Conservation (phyloP, 37 sponge, comb jelly and placozoan genomes). For the Beroe ovata region DNA sequence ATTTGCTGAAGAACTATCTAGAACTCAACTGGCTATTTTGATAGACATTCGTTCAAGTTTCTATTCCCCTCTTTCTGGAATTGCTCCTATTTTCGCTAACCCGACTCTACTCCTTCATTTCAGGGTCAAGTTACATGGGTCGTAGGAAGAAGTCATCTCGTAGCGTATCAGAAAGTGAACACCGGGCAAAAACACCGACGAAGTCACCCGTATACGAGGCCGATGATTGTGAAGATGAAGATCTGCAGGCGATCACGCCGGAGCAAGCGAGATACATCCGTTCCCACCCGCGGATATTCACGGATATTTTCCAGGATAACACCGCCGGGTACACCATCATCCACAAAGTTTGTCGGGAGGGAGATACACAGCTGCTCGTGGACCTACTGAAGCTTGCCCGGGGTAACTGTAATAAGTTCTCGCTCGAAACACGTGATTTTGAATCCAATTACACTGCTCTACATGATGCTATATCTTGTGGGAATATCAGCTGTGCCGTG, state of each 20-base stretch:
- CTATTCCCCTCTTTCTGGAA: no score
- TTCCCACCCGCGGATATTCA: neutral
- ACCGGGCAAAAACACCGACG: neutral
- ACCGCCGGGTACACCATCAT: neutral
- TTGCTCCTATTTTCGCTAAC: no score
- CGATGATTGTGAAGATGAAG: neutral
- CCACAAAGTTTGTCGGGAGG: neutral
- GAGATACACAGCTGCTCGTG: neutral
- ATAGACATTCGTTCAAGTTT: no score
- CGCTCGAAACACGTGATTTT: constrained; percentile 7
- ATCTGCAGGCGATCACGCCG: neutral
- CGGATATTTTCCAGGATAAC: constrained; percentile 20
- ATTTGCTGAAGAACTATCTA: no score
- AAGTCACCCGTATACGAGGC: neutral
- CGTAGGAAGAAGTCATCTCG: constrained; percentile 54
- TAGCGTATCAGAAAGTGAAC: constrained; percentile 14
- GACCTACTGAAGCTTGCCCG: neutral
- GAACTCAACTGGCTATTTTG: no score
- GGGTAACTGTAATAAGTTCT: neutral
- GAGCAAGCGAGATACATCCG: constrained; percentile 23
- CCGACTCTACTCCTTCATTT: neutral
- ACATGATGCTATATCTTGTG: constrained; percentile 35
- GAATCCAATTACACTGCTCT: constrained; percentile 16
- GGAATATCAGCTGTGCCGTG: constrained; percentile 38
- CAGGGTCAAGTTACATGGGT: constrained; percentile 3